Conservation (phyloP, 1,140 invertebrate genomes). For the Macrobrachium nipponense region DNA sequence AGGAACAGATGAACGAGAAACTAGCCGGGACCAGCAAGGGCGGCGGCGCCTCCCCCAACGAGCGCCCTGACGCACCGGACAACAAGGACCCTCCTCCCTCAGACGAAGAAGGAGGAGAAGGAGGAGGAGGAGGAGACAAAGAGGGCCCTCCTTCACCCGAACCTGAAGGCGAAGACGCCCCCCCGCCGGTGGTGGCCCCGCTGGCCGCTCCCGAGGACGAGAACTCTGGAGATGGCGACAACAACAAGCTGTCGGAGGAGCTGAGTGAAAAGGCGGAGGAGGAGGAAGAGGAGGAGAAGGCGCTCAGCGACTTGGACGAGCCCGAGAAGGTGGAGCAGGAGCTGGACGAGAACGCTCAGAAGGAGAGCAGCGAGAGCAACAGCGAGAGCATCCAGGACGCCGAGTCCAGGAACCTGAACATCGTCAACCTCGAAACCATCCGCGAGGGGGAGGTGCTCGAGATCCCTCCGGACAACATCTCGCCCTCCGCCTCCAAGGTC, state of each 20-base stretch:
- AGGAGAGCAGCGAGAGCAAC: constrained; percentile 37
- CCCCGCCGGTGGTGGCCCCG: too few species aligned
- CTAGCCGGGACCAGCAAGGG: constrained; percentile 43
- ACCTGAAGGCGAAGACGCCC: too few species aligned
- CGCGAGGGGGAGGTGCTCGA: constrained; percentile 59
- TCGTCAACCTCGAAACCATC: constrained; percentile 59
- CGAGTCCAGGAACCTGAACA: constrained; percentile 23
- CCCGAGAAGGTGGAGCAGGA: constrained; percentile 39
- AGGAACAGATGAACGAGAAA: constrained; percentile 44
- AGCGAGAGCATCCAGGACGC: constrained; percentile 15
- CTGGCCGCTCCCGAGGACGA: background rate
- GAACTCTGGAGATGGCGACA: background rate
- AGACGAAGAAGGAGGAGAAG: background rate
- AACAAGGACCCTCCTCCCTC: background rate
- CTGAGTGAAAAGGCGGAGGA: constrained; percentile 11
- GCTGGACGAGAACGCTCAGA: constrained; percentile 21
- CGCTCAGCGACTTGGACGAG: background rate
- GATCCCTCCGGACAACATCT: constrained; percentile 42
- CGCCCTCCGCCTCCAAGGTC: constrained; percentile 9
- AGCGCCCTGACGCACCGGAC: background rate
- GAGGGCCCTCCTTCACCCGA: background rate
- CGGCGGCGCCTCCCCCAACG: background rate
- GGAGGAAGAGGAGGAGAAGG: constrained; percentile 15
- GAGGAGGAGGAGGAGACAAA: background rate
- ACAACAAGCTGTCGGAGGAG: constrained; percentile 32